Evolutionary conservation across 2,888 invertebrate genomes (phyloP).

Genomic region (Salpingus planirostris): DNA sequence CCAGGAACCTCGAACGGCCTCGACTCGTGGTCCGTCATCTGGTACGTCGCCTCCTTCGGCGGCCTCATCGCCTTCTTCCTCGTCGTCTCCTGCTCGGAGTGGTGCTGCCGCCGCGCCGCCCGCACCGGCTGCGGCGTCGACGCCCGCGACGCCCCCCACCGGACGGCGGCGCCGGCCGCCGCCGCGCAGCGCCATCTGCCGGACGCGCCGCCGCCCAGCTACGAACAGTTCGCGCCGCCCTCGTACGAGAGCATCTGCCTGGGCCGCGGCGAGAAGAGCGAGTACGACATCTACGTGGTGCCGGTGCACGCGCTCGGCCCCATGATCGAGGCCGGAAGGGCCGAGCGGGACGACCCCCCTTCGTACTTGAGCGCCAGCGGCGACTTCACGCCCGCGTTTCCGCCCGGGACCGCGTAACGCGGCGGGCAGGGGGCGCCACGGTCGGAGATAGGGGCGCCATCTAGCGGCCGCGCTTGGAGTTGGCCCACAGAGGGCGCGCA

Average conservation of each 20-base stretch:
- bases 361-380: conserved; percentile 15
- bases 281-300: conserved; percentile 44
- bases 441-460: too few species aligned
- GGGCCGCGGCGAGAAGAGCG: conserved; percentile 34
- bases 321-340: conserved; percentile 23
- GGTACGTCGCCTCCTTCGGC: conserved; percentile 51
- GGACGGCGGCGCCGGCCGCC: conserved; percentile 35
- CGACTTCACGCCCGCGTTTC: conserved; percentile 2
- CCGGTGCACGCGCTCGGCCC: conserved; percentile 39
- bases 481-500: too few species aligned
- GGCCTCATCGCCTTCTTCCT: conserved; percentile 49
- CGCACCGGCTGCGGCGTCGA: conserved; percentile 16
- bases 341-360: conserved; percentile 25
- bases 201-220: conserved; percentile 47
- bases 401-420: too few species aligned
- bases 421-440: too few species aligned
- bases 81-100: conserved; percentile 48
- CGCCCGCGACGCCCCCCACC: conserved; percentile 6
- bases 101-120: conserved; percentile 43
- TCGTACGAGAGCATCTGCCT: conserved; percentile 45
- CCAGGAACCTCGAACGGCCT: conserved; percentile 17
- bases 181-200: conserved; percentile 20
- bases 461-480: too few species aligned
- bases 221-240: conserved; percentile 49
- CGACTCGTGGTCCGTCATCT: conserved; percentile 49